Evolutionary conservation across 2,888 invertebrate genomes (phyloP), one percentile per base, ranked within the genome.

Genomic region (Rhimphoctona megacephalus): DNA sequence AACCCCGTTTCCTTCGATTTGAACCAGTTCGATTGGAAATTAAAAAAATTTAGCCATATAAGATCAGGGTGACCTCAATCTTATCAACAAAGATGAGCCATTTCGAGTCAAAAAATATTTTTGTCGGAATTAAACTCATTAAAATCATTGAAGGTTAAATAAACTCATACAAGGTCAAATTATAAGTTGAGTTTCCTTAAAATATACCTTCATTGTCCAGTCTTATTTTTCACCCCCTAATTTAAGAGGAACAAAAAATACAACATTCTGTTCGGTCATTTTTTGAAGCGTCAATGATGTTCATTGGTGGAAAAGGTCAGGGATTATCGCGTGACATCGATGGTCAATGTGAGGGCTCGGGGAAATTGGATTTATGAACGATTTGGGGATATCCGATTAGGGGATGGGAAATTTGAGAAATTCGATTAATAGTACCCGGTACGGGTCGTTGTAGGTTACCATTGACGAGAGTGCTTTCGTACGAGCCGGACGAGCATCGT

Each of bases 401-500:
- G 33, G 39, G 36, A 11, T 36, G 64, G 39, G 33, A 49, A 36
- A 54, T 57, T 74, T 43, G 82, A 22, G 74, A 76, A 76, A 74
- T 82, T 82, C 46, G 43, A 85, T 88, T 88, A 78, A 54, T 54
- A 11, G 52, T 52, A 54, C 54, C 72, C 2, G 33, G 33, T 22
- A 0, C 19, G 61, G 61, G 61, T 72, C 70, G 25, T 61, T 33
- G n/a, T 94, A 97, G 97, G 87, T 94, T 97, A 90, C 97, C 97
- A 14, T 95, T 96, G 91, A 95, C 96, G 69, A 95, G 95, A 86
- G 93, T 97, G 36, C 67, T 88, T 64, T 95, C 95, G 0, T 95
- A 95, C 74, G 97, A 97, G 91, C 96, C 97, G 11, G 93, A 95
- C 8, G 96, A 96, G 86, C 96, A 97, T 90, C 95, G 95, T 69